A percentile compares a stretch with the other conserved stretches of the same genome.
Evolutionary conservation across 1,140 invertebrate genomes (phyloP).

Genomic region (Thaumatotibia leucotreta): DNA sequence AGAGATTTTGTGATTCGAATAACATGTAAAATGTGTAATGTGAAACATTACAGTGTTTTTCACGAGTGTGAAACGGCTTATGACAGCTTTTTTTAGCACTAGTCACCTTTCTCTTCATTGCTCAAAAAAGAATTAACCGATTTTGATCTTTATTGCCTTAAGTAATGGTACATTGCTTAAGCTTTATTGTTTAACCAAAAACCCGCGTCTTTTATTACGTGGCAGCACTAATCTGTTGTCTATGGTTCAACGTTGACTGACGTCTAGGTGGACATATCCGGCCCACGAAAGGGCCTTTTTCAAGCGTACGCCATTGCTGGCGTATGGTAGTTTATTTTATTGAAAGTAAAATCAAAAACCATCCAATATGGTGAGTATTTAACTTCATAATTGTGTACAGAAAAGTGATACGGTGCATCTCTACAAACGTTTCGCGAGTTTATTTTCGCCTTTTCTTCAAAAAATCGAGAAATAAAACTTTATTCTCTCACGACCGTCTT

Average conservation of each 20-base stretch:
- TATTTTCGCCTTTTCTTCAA: slow-evolving; percentile 54
- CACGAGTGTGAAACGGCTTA: neutral
- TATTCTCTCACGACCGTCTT: slow-evolving; percentile 43
- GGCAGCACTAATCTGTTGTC: slow-evolving; percentile 35
- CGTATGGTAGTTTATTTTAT: slow-evolving; percentile 85
- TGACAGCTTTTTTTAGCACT: neutral
- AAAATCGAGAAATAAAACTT: slow-evolving; percentile 36
- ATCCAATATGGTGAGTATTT: slow-evolving; percentile 90
- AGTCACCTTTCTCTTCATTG: neutral
- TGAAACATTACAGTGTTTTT: too few relatives aligned
- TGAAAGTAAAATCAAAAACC: slow-evolving; percentile 85
- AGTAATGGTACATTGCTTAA: neutral
- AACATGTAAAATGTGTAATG: too few relatives aligned
- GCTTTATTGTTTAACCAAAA: neutral
- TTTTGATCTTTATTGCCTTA: neutral
- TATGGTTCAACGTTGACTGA: slow-evolving; percentile 45
- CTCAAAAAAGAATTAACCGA: neutral
- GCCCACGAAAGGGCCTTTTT: slow-evolving; percentile 76
- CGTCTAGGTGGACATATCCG: slow-evolving; percentile 52
- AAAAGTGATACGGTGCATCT: slow-evolving; percentile 40
- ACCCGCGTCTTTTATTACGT: slow-evolving; percentile 11
- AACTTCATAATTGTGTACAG: slow-evolving; percentile 46
- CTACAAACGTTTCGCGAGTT: slow-evolving; percentile 34
- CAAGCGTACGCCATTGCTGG: slow-evolving; percentile 90
- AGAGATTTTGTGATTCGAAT: too few relatives aligned